Evolutionary conservation across 1,140 invertebrate species (phyloP), one percentile per base, ranked within the genome.

Genomic region (Mycetomoellerius zeteki): DNA sequence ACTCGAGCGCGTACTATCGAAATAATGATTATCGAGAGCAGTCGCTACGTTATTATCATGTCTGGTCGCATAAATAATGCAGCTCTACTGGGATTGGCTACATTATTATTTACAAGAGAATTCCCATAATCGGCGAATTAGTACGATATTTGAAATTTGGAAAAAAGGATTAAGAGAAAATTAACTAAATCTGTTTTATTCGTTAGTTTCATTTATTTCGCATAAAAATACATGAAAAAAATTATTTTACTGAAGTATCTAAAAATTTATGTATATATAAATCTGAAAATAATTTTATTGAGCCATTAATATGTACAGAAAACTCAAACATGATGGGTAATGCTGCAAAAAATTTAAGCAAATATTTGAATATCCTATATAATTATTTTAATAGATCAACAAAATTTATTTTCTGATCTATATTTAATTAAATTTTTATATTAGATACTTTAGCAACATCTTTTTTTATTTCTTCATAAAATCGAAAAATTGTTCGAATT

Each of bases 1-100:
- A 43, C 30, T 54, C n/a, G 10, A 71, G 3, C 33, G 52, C 27
- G 12, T 33, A 65, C 78, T 14, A 43, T 82, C 52, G 24, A 47
- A 56, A 43, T 30, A 72, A 72, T 43, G 54, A 72, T 72, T 58
- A 72, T 52, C 65, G 67, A 72, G 50, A 71, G 7, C n/a, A 43
- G 21, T 37, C 50, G 10, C 54, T 16, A 33, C 12, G 6, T 64
- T 64, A 24, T 80, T 33, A 54, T 54, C 47, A 54, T 21, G 60
- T 16, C n/a, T 16, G 19, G 30, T 58, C 21, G 54, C 21, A 76
- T 60, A 65, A 33, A 65, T 33, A 65, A 33, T 27, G 54, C 19
- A 27, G 24, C 8, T 16, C 43, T n/a, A 16, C 8, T 19, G 62
- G 1, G n/a, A 52, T 10, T 4, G 14, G n/a, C n/a, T 69, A 4